Base-by-base conservation (phyloP, 2,888 invertebrate species). In the Euplexia lucipara region DNA sequence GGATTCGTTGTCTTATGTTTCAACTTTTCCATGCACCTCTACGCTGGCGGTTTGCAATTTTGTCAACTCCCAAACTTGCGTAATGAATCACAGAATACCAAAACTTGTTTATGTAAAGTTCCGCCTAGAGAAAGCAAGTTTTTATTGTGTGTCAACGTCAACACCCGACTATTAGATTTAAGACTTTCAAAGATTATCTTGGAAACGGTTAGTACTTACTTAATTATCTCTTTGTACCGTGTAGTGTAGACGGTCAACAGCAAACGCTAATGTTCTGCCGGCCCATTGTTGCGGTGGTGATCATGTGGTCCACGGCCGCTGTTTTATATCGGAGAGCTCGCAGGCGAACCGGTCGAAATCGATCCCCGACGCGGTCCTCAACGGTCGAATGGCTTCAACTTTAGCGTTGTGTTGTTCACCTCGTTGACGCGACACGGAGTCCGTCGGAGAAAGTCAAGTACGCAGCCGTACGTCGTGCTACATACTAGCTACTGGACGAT, bases 371-470 rank as follows among this genome's bases (percentile, higher is more conserved):
- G 86, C 87, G 84, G 87, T 87, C 89, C 86, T 88, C 85, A 88
- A 91, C 91, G 94, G 89, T 92, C 86, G 90, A 91, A 85, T 90
- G 91, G 87, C 84, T 90, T 89, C 89, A 88, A 90, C 90, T 91
- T 88, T 85, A 90, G 83, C 79, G 86, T 88, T 86, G 91, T 90
- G 90, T 88, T 92, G 92, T 91, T 93, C 92, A 93, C 92, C 90
- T 92, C 91, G 87, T 90, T 90, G 91, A 91, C 90, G 90, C 90
- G 91, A 90, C 91, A 91, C 90, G 92, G 92, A 91, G 93, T 93
- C 91, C 85, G 85, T 85, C 82, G 89, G 95, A 93, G 95, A 95
- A 95, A 95, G 95, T 94, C 93, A 91, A 92, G 91, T 91, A 91
- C 92, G 85, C 85, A 86, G 85, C 73, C 86, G 89, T 88, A 86